phyloP scores from a whole-genome alignment of 2,888 invertebrate genomes.

The Spicauda simplicius region DNA sequence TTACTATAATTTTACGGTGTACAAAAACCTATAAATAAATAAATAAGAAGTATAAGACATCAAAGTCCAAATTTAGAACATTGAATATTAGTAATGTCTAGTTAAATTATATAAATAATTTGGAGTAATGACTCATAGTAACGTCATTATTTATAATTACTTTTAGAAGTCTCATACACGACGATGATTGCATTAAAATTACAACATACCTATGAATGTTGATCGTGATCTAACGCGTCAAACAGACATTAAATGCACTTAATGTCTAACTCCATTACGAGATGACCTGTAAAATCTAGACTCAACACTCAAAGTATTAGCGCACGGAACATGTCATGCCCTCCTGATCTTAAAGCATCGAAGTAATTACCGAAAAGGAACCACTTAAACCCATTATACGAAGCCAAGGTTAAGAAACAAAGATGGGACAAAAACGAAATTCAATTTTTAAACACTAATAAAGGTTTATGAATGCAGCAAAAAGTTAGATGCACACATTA shows the following conservation, averaged over 20 bases:
- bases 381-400: conserved; percentile 25
- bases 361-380: conserved; percentile 16
- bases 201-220: not conserved
- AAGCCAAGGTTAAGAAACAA: conserved; percentile 29
- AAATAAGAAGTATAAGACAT: too few relatives aligned
- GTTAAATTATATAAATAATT: too few relatives aligned
- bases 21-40: too few relatives aligned
- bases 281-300: not conserved
- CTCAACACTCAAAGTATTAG: not conserved
- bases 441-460: conserved; percentile 15
- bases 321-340: not conserved
- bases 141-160: too few relatives aligned
- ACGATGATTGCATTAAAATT: not conserved
- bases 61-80: too few relatives aligned
- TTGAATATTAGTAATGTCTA: too few relatives aligned
- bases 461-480: conserved; percentile 23
- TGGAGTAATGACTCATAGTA: too few relatives aligned
- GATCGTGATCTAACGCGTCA: not conserved
- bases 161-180: too few relatives aligned
- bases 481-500: conserved; percentile 28
- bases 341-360: conserved; percentile 24
- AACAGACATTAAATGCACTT: conserved; percentile 10
- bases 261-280: not conserved
- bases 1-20: too few relatives aligned
- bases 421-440: conserved; percentile 29